Evolutionary conservation across 1,140 invertebrate species (phyloP).

Genomic region (Drosophila repletoides): DNA sequence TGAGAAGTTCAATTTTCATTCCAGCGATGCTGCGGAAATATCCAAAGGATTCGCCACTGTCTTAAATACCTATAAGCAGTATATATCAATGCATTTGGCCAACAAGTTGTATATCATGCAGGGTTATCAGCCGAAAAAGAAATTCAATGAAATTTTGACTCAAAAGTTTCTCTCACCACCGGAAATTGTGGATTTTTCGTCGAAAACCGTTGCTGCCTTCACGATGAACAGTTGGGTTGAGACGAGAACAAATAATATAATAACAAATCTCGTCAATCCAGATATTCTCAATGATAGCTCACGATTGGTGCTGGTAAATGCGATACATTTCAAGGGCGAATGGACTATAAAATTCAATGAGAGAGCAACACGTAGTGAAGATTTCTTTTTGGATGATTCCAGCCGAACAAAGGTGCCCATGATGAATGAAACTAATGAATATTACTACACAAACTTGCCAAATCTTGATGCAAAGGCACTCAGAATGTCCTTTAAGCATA

Average conservation of each 20-base stretch:
- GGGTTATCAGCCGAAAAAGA: constrained; percentile 72
- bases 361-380: constrained; percentile 61
- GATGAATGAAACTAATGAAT: constrained; percentile 81
- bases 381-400: constrained; percentile 76
- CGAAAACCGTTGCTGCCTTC: constrained; percentile 72
- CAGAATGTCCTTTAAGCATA: constrained; percentile 83
- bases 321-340: constrained; percentile 92
- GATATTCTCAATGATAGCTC: constrained; percentile 83
- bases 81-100: constrained; percentile 83
- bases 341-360: constrained; percentile 83
- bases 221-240: constrained; percentile 89
- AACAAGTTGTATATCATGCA: constrained; percentile 86
- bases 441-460: constrained; percentile 71
- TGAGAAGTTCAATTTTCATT: constrained; percentile 73
- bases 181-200: constrained; percentile 84
- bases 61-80: constrained; percentile 65
- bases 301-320: constrained; percentile 89
- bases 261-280: constrained; percentile 86
- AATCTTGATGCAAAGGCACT: constrained; percentile 76
- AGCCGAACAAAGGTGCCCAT: constrained; percentile 69
- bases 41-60: constrained; percentile 50
- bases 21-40: constrained; percentile 15
- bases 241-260: constrained; percentile 87
- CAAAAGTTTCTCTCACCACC: constrained; percentile 83
- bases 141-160: constrained; percentile 79